Conservation (phyloP, 64 coral and sea anemone species). For the Montipora sp. region DNA sequence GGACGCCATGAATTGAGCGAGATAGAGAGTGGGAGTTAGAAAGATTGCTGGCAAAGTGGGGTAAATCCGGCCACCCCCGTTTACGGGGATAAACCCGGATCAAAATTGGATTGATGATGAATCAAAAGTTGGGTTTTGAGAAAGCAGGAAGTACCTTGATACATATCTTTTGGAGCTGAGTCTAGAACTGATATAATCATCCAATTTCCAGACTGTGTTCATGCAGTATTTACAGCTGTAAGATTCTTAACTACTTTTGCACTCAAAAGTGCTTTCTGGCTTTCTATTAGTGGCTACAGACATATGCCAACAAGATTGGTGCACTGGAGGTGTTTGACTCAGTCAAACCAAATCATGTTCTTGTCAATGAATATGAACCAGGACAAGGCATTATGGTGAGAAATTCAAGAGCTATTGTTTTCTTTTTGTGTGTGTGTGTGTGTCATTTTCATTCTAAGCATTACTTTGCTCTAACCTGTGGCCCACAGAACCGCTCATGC, state of each 20-base stretch:
- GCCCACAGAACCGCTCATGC: too few relatives aligned
- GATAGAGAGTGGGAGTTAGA: too few relatives aligned
- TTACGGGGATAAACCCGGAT: too few relatives aligned
- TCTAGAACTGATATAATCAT: neutral
- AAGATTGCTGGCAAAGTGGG: too few relatives aligned
- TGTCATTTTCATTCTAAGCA: neutral
- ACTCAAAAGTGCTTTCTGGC: neutral
- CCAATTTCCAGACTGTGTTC: neutral
- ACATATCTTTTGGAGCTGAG: neutral
- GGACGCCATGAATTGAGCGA: too few relatives aligned
- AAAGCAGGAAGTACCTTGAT: neutral
- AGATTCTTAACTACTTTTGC: neutral
- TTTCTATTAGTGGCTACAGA: slow-evolving; percentile 84
- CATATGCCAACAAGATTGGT: slow-evolving; percentile 72
- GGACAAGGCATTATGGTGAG: slow-evolving; percentile 99
- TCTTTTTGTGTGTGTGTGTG: neutral
- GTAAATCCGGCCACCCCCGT: too few relatives aligned
- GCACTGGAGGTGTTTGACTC: slow-evolving; percentile 67
- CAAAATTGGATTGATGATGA: too few relatives aligned
- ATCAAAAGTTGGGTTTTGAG: neutral
- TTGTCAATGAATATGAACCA: slow-evolving; percentile 97
- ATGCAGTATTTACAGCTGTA: neutral
- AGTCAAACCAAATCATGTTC: slow-evolving; percentile 89
- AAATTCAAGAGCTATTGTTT: neutral
- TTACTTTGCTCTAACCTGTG: too few relatives aligned